Percentiles rank a stretch among this genome's conserved stretches.
Evolutionary conservation across 2,113 vertebrate genomes (phyloP).

Genomic region (Triplophysa dalaica): DNA sequence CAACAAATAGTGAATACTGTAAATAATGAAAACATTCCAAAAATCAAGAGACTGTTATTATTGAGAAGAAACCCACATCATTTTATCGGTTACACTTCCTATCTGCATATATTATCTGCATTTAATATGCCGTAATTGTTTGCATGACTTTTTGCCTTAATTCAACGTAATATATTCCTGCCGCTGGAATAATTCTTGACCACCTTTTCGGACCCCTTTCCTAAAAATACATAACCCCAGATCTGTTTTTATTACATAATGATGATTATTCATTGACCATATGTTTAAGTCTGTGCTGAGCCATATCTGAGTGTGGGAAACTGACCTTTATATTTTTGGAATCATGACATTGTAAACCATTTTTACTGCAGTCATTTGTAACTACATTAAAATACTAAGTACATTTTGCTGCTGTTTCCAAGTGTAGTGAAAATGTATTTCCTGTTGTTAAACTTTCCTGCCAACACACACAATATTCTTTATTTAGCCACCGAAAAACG

Average conservation of each 20-base stretch:
- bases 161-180: neutral
- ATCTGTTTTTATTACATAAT: conserved; percentile 17
- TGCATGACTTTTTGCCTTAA: conserved; percentile 10
- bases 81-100: neutral
- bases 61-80: neutral
- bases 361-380: conserved; percentile 3
- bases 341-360: neutral
- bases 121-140: neutral
- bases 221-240: conserved; percentile 14
- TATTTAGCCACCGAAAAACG: conserved; percentile 45
- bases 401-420: neutral
- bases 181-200: neutral
- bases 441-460: conserved; percentile 32
- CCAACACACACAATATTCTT: conserved; percentile 12
- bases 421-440: neutral
- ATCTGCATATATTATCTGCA: too few species aligned
- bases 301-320: conserved; percentile 24
- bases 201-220: conserved; percentile 15
- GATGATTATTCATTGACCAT: conserved; percentile 22
- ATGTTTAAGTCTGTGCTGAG: neutral
- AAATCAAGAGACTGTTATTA: neutral
- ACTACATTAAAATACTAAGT: neutral
- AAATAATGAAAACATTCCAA: neutral
- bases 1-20: neutral
- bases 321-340: conserved; percentile 19